Evolutionary conservation across 2,113 vertebrate genomes (phyloP).

Genomic region (Nesoenas mayeri): DNA sequence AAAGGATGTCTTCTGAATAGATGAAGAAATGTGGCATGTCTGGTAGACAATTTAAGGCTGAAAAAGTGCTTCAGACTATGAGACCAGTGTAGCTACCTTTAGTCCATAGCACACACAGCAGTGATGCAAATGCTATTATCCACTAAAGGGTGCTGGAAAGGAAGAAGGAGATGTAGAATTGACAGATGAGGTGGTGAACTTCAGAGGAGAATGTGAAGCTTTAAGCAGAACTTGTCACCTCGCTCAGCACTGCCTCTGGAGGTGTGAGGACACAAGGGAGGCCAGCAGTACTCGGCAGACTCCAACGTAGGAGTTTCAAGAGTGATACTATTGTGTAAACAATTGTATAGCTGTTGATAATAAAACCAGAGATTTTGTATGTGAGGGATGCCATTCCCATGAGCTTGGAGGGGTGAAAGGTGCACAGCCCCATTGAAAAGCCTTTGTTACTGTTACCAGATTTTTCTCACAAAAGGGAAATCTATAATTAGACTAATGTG

Average conservation of each 20-base stretch:
- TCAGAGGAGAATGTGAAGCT: not conserved
- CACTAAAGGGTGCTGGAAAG: not conserved
- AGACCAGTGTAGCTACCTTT: not conserved
- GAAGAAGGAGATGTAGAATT: not conserved
- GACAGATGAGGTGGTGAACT: not conserved
- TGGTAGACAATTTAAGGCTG: not conserved
- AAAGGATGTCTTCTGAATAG: not conserved
- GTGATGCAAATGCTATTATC: not conserved
- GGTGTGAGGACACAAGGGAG: not conserved
- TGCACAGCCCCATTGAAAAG: not conserved
- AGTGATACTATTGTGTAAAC: not conserved
- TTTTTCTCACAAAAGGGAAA: not conserved
- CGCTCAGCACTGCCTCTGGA: not conserved
- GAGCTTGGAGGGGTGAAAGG: not conserved
- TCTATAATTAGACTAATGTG: not conserved
- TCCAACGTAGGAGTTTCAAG: not conserved
- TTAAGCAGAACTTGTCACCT: not conserved
- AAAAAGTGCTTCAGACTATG: not conserved
- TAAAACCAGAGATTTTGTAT: not conserved
- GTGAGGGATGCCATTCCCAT: not conserved
- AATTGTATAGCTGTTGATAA: not conserved
- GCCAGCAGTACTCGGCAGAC: not conserved
- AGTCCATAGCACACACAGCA: not conserved
- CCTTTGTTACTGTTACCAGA: not conserved
- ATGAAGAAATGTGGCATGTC: not conserved